Percentiles rank a stretch among this genome's conserved stretches.
phyloP scores from a whole-genome alignment of 2,888 invertebrate genomes.

The Punctoribates punctum region DNA sequence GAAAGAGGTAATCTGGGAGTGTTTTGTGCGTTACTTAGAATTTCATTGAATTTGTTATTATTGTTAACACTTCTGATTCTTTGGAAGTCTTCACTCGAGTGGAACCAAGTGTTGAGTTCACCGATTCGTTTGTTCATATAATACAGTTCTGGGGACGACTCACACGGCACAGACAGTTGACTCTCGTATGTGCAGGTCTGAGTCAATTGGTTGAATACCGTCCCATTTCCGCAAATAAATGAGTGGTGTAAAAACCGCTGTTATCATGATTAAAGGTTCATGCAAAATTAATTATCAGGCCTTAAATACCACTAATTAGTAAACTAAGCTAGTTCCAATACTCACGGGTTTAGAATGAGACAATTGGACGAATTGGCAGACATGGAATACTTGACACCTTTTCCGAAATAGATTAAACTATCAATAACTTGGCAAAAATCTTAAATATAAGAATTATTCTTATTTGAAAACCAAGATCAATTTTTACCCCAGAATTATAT shows the following conservation, averaged over 20 bases:
- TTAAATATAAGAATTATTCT: too few relatives aligned
- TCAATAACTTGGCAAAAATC: neutral
- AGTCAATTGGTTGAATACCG: slow-evolving; percentile 1
- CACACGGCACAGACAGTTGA: neutral
- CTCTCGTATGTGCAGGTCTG: neutral
- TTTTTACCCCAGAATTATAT: too few relatives aligned
- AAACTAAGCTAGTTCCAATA: neutral
- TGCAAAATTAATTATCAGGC: neutral
- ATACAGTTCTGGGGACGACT: neutral
- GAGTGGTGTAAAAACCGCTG: neutral
- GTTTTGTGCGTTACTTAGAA: neutral
- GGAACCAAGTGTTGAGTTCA: neutral
- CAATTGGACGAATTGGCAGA: neutral
- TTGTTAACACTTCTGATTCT: slow-evolving; percentile 1
- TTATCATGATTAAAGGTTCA: neutral
- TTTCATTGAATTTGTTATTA: neutral
- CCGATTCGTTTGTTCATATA: slow-evolving; percentile 24
- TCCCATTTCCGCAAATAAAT: neutral
- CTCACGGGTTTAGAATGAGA: neutral
- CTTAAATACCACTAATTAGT: neutral
- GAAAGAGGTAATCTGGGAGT: too few relatives aligned
- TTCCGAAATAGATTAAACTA: neutral
- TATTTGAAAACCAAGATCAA: too few relatives aligned
- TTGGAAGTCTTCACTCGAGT: neutral
- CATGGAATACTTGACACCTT: neutral